Percentiles rank a stretch among this genome's conserved stretches.
Evolutionary conservation across 2,113 vertebrate genomes (phyloP).

Genomic region (Lanius collurio): DNA sequence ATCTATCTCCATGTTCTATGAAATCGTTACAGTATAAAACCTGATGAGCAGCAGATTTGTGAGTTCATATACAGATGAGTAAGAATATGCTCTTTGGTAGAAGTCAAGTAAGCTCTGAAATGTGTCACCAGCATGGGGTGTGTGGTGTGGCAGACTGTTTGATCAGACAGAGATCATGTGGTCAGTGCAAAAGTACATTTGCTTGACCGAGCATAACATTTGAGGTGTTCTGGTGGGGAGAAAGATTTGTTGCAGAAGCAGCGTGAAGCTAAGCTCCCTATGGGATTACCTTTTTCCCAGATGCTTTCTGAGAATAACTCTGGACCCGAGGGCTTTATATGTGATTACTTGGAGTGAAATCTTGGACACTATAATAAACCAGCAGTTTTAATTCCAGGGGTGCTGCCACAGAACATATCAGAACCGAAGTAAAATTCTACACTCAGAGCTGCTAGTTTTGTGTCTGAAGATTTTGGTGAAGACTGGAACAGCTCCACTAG

Average conservation of each 20-base stretch:
- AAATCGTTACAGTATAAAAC: background rate
- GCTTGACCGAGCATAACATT: background rate
- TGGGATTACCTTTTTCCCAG: background rate
- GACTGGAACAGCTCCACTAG: background rate
- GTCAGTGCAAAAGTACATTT: background rate
- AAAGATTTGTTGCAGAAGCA: background rate
- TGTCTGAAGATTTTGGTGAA: background rate
- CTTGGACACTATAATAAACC: background rate
- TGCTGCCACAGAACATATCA: background rate
- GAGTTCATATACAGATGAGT: background rate
- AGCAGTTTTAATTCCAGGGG: background rate
- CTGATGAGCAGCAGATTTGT: background rate
- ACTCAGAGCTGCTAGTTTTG: background rate
- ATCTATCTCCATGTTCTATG: background rate
- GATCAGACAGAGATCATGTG: background rate
- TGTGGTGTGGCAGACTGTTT: background rate
- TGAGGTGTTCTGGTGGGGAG: background rate
- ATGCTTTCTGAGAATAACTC: background rate
- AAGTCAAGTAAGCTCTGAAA: background rate
- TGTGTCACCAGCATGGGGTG: background rate
- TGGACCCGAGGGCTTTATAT: background rate
- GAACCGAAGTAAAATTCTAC: background rate
- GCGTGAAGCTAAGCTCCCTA: background rate
- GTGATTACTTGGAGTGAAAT: background rate
- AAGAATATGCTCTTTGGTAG: background rate